phyloP scores from a whole-genome alignment of 2,888 invertebrate genomes.

The Drymonia ruficornis region DNA sequence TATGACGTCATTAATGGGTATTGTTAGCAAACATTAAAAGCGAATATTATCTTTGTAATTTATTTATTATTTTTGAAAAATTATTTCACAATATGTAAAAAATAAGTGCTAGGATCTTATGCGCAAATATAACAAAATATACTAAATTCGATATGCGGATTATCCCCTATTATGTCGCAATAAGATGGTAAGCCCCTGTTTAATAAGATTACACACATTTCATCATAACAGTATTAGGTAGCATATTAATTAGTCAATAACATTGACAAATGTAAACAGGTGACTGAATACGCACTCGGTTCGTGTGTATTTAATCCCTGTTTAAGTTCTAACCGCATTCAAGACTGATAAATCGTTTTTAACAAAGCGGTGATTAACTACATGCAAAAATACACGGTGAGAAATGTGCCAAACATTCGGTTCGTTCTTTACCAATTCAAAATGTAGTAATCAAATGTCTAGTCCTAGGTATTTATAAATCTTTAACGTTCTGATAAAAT shows the following conservation, averaged over 20 bases:
- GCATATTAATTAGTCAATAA: conserved; percentile 6
- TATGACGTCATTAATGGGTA: too few relatives aligned
- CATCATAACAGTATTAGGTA: conserved; percentile 2
- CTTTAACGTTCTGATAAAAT: not conserved
- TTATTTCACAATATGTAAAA: too few relatives aligned
- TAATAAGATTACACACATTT: conserved; percentile 9
- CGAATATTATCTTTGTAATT: too few relatives aligned
- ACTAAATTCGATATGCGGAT: too few relatives aligned
- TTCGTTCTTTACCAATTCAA: conserved; percentile 9
- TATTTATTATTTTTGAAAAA: too few relatives aligned
- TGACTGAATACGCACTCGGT: not conserved
- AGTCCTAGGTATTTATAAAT: conserved; percentile 1
- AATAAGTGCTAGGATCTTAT: too few relatives aligned
- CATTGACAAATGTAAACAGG: conserved; percentile 14
- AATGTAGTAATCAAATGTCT: not conserved
- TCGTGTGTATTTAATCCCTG: conserved; percentile 6
- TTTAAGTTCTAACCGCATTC: conserved; percentile 26
- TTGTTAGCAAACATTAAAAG: too few relatives aligned
- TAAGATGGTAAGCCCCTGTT: too few relatives aligned
- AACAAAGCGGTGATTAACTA: conserved; percentile 32
- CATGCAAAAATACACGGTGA: conserved; percentile 24
- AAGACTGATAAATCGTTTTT: conserved; percentile 32
- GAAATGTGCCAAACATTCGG: conserved; percentile 38
- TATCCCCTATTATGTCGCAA: too few relatives aligned
- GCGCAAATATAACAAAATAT: too few relatives aligned